Conservation (phyloP, 1,140 invertebrate genomes). For the Leptopilina clavipes region DNA sequence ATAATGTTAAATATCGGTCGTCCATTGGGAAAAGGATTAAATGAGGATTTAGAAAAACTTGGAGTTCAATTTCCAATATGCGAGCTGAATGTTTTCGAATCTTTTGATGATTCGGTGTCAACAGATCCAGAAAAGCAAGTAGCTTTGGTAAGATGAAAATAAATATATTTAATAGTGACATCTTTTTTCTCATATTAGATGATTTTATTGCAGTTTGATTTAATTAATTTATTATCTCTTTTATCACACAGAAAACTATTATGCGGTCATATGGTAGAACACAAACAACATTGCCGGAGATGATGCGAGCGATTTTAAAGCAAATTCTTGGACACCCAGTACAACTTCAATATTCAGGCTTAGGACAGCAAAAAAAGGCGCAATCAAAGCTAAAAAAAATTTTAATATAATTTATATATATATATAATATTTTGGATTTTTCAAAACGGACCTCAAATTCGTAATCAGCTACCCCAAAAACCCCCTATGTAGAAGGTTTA, state of each 20-base stretch:
- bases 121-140: not conserved
- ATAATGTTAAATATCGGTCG: not conserved
- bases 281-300: not conserved
- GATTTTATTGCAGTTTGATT: too few species aligned
- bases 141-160: constrained; percentile 3
- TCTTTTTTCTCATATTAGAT: too few species aligned
- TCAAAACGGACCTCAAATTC: too few species aligned
- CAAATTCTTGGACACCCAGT: too few species aligned
- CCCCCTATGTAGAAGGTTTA: too few species aligned
- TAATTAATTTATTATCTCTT: too few species aligned
- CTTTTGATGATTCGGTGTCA: not conserved
- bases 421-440: too few species aligned
- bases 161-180: too few species aligned
- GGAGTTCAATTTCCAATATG: not conserved
- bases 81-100: not conserved
- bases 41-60: not conserved
- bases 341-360: not conserved
- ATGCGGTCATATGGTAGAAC: not conserved
- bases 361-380: not conserved
- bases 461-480: too few species aligned
- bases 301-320: not conserved
- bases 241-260: not conserved
- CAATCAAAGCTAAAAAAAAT: constrained; percentile 4
- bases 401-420: not conserved
- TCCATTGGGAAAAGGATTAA: not conserved